Conservation (phyloP, 2,113 vertebrate species). For the Heliornis fulica region DNA sequence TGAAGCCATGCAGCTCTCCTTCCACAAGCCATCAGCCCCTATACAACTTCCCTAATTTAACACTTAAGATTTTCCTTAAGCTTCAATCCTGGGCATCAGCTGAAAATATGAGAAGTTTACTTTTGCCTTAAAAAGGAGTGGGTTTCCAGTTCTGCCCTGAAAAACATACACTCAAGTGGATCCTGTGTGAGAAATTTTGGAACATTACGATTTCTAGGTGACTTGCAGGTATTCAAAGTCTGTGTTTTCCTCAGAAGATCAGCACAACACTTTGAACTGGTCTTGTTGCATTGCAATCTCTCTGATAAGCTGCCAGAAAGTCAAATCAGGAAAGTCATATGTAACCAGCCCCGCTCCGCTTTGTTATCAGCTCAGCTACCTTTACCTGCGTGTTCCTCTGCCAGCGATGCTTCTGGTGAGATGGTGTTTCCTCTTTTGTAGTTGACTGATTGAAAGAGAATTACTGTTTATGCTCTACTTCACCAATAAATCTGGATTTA, state of each 20-base stretch:
- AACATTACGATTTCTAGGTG: not conserved
- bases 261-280: not conserved
- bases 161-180: not conserved
- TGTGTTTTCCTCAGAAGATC: not conserved
- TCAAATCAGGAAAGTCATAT: not conserved
- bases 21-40: not conserved
- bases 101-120: not conserved
- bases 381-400: not conserved
- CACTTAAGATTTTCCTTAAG: not conserved
- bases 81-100: not conserved
- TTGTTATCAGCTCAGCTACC: not conserved
- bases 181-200: not conserved
- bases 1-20: not conserved
- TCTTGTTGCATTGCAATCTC: not conserved
- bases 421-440: not conserved
- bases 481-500: not conserved
- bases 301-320: not conserved
- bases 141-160: not conserved
- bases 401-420: not conserved
- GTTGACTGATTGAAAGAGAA: not conserved
- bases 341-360: not conserved
- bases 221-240: not conserved
- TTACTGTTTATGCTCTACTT: not conserved
- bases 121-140: not conserved
- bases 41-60: not conserved